Base-by-base conservation (phyloP, 2,113 vertebrate species). In the Bufo gargarizans region DNA sequence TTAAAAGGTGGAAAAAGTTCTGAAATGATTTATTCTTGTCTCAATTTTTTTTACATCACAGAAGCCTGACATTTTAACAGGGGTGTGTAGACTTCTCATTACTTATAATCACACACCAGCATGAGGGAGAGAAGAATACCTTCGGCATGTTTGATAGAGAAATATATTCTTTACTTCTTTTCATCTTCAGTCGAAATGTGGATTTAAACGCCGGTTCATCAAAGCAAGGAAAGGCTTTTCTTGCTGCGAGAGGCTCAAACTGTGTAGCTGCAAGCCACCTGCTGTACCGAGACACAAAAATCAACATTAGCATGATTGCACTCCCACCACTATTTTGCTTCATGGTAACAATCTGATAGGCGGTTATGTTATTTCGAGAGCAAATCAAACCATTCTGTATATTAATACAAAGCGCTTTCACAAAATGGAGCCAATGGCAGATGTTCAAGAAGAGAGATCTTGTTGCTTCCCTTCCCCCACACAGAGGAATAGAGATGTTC, bases 181-280 rank as follows among this genome's bases (percentile, higher is more conserved):
- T 92, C 90, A 99, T 97, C 94, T 90, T 97, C 91, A 99, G 92
- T 85, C 91, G 89, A 93, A 98, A 99, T 12, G 95, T 97, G 89
- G 98, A 96, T 96, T 99, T 99, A 92, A 99, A 96, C 55, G 93
- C 92, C 86, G 98, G 98, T 89, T 99, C 98, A 93, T 99, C 98
- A 93, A 99, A 99, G 93, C 98, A 99, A 0, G 98, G 98, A 93
- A 99, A 99, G 91, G 96, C 97, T 91, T 95, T 97, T 89, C 98
- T 95, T 76, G 98, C 98, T 87, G 95, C 95, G 65, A 97, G 90
- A 1, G 98, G 98, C 91, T 99, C 98, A 95, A 99, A 99, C 65
- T 99, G 98, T 86, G 98, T 99, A 82, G 97, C 97, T 91, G 97
- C 97, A 89, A 99, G 95, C 91, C 96, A 96, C 90, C 97, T 98